phyloP scores from a whole-genome alignment of 2,888 invertebrate species.

The Plagiodera versicolora region DNA sequence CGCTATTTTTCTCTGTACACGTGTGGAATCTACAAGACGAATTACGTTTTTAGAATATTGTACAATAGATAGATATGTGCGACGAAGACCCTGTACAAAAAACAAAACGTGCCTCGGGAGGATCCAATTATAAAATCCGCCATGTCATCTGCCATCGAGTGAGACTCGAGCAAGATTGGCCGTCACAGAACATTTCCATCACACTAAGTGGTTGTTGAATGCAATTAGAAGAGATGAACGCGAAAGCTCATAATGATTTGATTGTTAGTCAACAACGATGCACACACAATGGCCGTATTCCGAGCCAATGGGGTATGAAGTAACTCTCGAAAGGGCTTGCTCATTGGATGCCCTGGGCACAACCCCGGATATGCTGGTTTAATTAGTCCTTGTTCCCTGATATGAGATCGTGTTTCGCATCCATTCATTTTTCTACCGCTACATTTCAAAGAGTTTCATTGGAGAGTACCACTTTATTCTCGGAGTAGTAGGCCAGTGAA shows the following conservation, averaged over 20 bases:
- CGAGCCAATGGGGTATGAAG: conserved; percentile 50
- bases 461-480: not conserved
- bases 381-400: conserved; percentile 47
- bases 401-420: conserved; percentile 37
- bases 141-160: conserved; percentile 1
- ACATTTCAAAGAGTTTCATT: not conserved
- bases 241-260: conserved; percentile 46
- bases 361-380: conserved; percentile 47
- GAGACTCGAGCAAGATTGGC: conserved; percentile 35
- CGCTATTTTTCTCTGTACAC: too few species aligned
- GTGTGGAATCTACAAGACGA: too few species aligned
- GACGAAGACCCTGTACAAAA: too few species aligned
- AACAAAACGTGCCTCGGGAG: not conserved
- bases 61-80: too few species aligned
- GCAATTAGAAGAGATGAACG: conserved; percentile 47
- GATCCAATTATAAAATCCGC: not conserved
- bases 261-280: conserved; percentile 47
- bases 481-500: not conserved
- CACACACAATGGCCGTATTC: conserved; percentile 50
- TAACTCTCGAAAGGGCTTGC: conserved; percentile 47
- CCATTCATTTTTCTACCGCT: conserved; percentile 13
- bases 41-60: too few species aligned
- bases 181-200: conserved; percentile 42
- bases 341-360: conserved; percentile 49
- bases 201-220: conserved; percentile 50